These are phyloP conservation scores for Steinernema carpocapsae DNA, from an alignment of 2,888 invertebrate species.

Conservation along the genomic window DNA sequence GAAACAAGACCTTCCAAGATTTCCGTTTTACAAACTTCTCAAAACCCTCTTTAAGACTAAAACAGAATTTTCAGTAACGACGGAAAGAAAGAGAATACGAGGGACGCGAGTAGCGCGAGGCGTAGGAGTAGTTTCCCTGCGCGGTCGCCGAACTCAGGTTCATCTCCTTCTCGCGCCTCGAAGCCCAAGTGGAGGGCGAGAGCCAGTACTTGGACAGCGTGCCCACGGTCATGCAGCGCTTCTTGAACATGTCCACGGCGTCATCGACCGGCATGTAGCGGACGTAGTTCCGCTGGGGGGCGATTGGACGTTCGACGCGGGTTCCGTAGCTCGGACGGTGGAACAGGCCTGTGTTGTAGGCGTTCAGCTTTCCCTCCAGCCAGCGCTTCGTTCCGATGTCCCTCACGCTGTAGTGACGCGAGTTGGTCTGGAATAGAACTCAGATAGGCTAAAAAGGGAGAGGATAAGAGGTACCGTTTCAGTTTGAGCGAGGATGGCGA, in stretches of 20 bases:
- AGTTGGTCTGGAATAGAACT: constrained; percentile 48
- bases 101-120: constrained; percentile 41
- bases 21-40: background rate
- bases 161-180: constrained; percentile 62
- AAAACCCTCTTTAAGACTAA: background rate
- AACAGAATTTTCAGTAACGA: background rate
- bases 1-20: background rate
- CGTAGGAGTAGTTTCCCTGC: constrained; percentile 55
- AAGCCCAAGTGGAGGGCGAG: constrained; percentile 61
- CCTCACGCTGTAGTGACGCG: constrained; percentile 54
- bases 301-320: constrained; percentile 59
- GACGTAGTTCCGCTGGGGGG: constrained; percentile 61
- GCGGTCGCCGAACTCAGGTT: constrained; percentile 55
- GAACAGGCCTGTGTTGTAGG: constrained; percentile 65
- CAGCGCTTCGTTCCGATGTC: constrained; percentile 67
- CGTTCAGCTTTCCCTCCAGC: constrained; percentile 66
- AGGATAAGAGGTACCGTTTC: constrained; percentile 51
- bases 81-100: background rate
- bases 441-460: too few species aligned
- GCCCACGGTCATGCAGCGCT: constrained; percentile 67
- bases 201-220: constrained; percentile 68
- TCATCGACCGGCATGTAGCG: constrained; percentile 68
- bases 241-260: constrained; percentile 68
- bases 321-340: constrained; percentile 52
- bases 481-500: constrained; percentile 61